Evolutionary conservation across 2,888 invertebrate genomes (phyloP).

Genomic region (Formica aserva): DNA sequence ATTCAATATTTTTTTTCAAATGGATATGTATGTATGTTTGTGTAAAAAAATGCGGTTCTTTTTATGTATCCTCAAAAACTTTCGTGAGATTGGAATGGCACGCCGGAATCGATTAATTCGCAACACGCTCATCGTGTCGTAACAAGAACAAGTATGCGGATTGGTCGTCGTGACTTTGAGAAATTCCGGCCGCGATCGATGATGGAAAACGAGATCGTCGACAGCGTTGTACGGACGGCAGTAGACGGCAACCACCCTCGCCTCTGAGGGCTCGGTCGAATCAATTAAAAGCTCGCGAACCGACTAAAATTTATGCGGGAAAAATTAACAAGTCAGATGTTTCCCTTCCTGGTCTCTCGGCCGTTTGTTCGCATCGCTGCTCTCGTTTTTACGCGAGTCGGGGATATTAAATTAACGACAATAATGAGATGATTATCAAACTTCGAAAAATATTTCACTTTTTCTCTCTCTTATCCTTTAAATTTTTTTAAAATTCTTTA

Average conservation of each 20-base stretch:
- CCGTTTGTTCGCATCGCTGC: constrained; percentile 31
- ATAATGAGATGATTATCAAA: constrained; percentile 83
- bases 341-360: constrained; percentile 56
- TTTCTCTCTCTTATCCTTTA: constrained; percentile 46
- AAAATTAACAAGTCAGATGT: constrained; percentile 85
- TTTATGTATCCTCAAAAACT: not conserved
- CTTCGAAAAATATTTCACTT: constrained; percentile 10
- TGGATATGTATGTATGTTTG: not conserved
- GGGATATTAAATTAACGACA: constrained; percentile 83
- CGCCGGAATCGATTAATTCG: constrained; percentile 44
- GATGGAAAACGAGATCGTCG: constrained; percentile 52
- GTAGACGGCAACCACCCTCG: constrained; percentile 20
- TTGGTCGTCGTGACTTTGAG: constrained; percentile 64
- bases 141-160: constrained; percentile 45
- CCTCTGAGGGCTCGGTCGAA: constrained; percentile 67
- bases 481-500: constrained; percentile 50
- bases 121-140: constrained; percentile 46
- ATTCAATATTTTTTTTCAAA: not conserved
- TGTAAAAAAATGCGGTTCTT: not conserved
- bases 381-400: constrained; percentile 35
- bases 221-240: constrained; percentile 21
- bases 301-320: constrained; percentile 83
- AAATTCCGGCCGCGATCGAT: constrained; percentile 50
- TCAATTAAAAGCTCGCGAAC: constrained; percentile 81
- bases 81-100: constrained; percentile 33